phyloP scores from a whole-genome alignment of 2,797 vertebrate genomes.

The Neomorphus geoffroyi region DNA sequence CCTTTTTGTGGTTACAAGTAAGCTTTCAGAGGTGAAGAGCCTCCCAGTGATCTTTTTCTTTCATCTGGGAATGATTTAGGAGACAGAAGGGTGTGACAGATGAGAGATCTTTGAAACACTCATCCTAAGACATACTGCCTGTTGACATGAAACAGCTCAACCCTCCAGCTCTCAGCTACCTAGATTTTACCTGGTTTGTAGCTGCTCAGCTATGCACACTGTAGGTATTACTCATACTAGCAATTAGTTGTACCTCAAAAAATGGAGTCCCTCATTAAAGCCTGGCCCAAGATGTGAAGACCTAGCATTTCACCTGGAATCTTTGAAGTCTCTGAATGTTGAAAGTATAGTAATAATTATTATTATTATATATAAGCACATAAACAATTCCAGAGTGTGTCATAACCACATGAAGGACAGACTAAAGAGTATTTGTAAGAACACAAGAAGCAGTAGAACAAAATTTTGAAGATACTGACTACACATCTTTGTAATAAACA shows the following conservation, averaged over 20 bases:
- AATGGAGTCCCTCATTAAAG: background rate
- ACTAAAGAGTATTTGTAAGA: background rate
- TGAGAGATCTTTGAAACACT: background rate
- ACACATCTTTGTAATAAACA: background rate
- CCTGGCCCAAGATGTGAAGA: background rate
- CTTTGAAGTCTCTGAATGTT: conserved; percentile 17
- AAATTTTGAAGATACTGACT: background rate
- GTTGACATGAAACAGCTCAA: background rate
- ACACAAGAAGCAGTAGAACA: background rate
- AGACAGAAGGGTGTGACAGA: background rate
- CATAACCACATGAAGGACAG: conserved; percentile 7
- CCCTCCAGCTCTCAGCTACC: background rate
- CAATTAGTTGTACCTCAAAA: background rate
- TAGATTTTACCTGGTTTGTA: background rate
- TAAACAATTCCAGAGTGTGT: background rate
- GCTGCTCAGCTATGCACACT: background rate
- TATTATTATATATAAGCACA: background rate
- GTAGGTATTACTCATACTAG: background rate
- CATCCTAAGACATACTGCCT: background rate
- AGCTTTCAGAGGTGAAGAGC: background rate
- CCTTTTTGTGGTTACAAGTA: too few relatives aligned
- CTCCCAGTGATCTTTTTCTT: background rate
- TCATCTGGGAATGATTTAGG: background rate
- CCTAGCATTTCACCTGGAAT: background rate
- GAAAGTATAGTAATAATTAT: background rate